These are phyloP conservation scores for Scyliorhinus canicula DNA, from an alignment of 2,797 vertebrate species.

Conservation along the genomic window DNA sequence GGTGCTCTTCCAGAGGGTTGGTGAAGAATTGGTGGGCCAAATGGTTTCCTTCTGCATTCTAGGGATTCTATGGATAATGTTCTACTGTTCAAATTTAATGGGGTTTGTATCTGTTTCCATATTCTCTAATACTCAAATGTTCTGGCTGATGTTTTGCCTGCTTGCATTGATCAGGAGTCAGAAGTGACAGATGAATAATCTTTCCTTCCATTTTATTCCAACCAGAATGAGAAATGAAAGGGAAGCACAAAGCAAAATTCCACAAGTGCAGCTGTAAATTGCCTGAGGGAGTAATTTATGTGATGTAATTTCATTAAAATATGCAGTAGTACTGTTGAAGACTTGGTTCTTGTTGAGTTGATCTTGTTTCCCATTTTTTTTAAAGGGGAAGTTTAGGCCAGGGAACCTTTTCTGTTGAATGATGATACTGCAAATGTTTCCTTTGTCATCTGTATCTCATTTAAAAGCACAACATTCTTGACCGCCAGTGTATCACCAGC, in stretches of 20 bases:
- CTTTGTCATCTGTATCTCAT: background rate
- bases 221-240: background rate
- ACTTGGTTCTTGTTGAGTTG: background rate
- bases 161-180: background rate
- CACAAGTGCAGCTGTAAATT: background rate
- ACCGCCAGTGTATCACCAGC: background rate
- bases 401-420: background rate
- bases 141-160: background rate
- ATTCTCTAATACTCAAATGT: background rate
- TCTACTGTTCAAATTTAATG: background rate
- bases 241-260: background rate
- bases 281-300: background rate
- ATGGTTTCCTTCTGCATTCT: no score
- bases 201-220: background rate
- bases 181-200: background rate
- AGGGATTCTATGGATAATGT: no score
- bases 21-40: no score
- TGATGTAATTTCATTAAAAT: background rate
- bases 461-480: background rate
- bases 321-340: background rate
- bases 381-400: background rate
- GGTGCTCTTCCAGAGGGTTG: no score
- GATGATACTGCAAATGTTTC: background rate
- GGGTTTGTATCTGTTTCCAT: background rate
- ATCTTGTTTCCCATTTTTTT: background rate